phyloP scores from a whole-genome alignment of 2,113 vertebrate species.

The Phaethornis superciliosus region DNA sequence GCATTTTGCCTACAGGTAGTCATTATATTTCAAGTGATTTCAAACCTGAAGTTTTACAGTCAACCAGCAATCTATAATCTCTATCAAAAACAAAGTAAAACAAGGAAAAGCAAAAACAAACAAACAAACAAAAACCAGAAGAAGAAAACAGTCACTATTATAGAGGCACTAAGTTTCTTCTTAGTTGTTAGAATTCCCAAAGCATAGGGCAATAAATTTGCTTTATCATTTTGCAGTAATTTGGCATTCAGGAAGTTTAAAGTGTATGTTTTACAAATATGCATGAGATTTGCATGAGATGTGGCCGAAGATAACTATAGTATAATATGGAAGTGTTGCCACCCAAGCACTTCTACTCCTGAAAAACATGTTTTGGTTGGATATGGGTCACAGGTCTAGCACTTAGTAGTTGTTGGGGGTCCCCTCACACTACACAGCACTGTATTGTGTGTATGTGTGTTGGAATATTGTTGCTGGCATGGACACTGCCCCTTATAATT shows the following conservation, averaged over 20 bases:
- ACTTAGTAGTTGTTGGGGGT: background rate
- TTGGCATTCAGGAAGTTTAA: background rate
- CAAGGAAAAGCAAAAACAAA: too few species aligned
- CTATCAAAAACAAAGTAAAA: background rate
- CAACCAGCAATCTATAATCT: background rate
- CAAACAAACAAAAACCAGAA: background rate
- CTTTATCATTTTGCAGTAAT: background rate
- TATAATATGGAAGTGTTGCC: background rate
- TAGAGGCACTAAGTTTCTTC: background rate
- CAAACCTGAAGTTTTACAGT: background rate
- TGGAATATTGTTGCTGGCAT: background rate
- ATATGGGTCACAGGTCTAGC: background rate
- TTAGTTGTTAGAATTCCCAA: background rate
- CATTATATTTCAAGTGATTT: background rate
- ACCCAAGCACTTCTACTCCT: background rate
- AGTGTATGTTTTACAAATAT: background rate
- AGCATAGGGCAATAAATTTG: background rate
- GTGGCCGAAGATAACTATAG: background rate
- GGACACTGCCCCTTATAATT: background rate
- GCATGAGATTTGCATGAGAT: background rate
- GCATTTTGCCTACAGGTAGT: background rate
- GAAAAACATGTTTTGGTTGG: background rate
- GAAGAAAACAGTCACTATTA: background rate
- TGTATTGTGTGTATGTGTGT: background rate
- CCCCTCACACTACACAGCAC: background rate